These are phyloP conservation scores for Alectura lathami DNA, from an alignment of 2,113 vertebrate species.

Conservation along the genomic window DNA sequence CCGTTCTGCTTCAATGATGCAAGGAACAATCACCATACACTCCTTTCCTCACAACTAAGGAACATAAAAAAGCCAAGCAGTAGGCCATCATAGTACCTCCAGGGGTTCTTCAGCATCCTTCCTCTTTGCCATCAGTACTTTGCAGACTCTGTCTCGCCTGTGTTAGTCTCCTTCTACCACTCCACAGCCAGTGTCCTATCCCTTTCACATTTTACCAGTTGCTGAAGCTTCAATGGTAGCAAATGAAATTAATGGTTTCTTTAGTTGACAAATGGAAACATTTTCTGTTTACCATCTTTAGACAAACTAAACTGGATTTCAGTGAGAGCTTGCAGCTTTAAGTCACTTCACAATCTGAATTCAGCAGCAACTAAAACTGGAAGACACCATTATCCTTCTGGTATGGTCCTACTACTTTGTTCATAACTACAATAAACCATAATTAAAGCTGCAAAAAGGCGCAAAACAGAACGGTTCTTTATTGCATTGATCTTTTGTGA, in stretches of 20 bases:
- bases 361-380: not conserved
- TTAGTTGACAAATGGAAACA: not conserved
- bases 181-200: not conserved
- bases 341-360: not conserved
- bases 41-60: not conserved
- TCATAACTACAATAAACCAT: not conserved
- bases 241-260: not conserved
- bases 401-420: not conserved
- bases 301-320: not conserved
- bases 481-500: fast-evolving
- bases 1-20: not conserved
- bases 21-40: not conserved
- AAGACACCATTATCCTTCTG: not conserved
- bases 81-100: not conserved
- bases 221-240: not conserved
- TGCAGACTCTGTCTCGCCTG: not conserved
- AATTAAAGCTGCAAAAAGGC: not conserved
- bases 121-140: not conserved
- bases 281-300: not conserved
- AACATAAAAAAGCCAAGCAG: not conserved
- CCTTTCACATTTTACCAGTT: not conserved
- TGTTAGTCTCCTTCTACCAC: not conserved
- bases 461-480: not conserved
- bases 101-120: not conserved
- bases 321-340: not conserved